These are phyloP conservation scores for Adela reaumurella DNA, from an alignment of 2,888 invertebrate genomes.

Conservation along the genomic window DNA sequence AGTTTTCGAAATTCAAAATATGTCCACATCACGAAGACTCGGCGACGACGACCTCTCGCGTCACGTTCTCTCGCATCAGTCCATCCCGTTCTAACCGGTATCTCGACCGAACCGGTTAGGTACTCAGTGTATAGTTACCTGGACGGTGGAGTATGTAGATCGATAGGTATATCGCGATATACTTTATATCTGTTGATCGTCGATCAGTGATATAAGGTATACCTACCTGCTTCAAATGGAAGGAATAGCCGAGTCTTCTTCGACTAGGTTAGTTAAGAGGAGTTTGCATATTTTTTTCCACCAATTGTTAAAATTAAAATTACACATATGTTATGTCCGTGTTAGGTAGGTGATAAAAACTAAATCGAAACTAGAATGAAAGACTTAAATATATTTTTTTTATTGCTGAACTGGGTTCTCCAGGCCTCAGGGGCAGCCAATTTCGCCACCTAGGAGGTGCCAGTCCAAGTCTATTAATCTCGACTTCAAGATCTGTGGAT, in stretches of 20 bases:
- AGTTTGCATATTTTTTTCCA: too few species aligned
- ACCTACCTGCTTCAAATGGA: background rate
- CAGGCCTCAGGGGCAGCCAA: too few species aligned
- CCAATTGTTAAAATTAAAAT: too few species aligned
- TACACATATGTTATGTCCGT: too few species aligned
- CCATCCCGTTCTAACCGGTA: background rate
- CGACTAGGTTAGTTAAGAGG: too few species aligned
- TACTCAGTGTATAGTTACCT: background rate
- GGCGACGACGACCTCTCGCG: background rate
- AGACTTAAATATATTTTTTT: too few species aligned
- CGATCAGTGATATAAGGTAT: background rate
- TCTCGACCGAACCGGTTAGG: background rate
- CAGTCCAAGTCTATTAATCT: too few species aligned
- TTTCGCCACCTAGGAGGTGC: too few species aligned
- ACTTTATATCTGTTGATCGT: background rate
- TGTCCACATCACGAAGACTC: background rate
- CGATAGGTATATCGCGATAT: background rate
- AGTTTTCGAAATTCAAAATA: constrained; percentile 19
- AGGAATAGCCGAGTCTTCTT: background rate
- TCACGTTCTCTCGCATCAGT: background rate
- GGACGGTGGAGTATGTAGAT: background rate
- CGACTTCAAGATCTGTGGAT: too few species aligned
- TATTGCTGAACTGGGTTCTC: too few species aligned
- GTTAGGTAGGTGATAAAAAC: too few species aligned
- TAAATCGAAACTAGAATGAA: too few species aligned